Conservation (phyloP, 2,888 invertebrate genomes). For the Rhyacophila evoluta region DNA sequence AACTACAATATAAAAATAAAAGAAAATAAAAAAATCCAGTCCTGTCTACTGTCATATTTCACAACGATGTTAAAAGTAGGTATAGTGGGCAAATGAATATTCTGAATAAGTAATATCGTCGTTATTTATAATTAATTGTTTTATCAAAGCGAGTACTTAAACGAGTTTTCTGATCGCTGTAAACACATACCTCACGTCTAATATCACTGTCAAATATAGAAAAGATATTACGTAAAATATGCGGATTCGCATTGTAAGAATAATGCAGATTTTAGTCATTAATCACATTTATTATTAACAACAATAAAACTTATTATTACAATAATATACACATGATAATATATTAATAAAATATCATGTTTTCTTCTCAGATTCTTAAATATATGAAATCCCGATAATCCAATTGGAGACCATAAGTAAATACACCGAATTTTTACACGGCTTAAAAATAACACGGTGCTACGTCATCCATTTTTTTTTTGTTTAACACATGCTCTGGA, state of each 20-base stretch:
- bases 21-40: no score
- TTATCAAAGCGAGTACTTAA: neutral
- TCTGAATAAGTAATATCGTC: neutral
- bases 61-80: neutral
- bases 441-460: no score
- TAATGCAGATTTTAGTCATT: neutral
- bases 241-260: neutral
- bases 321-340: no score
- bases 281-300: neutral
- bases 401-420: no score
- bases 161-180: neutral
- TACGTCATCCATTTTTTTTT: no score
- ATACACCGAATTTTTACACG: no score
- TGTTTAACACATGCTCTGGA: no score
- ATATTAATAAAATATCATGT: no score
- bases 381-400: no score
- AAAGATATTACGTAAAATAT: slow-evolving; percentile 9
- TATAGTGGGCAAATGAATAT: neutral
- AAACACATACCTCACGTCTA: neutral
- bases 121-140: slow-evolving; percentile 10
- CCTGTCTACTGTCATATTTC: neutral
- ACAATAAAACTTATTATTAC: no score
- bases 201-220: slow-evolving; percentile 19
- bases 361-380: no score
- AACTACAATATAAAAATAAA: no score